Percentiles rank a stretch among this genome's conserved stretches.
These are phyloP conservation scores for Oophaga pumilio DNA, from an alignment of 2,113 vertebrate species.

Conservation along the genomic window DNA sequence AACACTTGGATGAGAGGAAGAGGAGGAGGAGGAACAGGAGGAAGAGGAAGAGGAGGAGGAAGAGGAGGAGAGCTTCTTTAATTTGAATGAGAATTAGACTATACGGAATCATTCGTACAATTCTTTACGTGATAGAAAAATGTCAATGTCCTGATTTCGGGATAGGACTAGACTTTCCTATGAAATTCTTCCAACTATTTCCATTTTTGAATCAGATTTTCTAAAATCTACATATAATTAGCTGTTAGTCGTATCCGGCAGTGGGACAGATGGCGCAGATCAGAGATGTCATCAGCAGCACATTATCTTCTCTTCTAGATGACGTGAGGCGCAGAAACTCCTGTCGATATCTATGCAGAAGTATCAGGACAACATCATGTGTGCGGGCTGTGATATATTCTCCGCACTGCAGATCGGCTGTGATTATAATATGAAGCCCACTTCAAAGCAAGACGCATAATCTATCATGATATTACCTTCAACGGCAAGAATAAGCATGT, in stretches of 20 bases:
- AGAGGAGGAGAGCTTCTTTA: too few relatives aligned
- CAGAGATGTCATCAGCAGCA: background rate
- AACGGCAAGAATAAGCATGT: too few relatives aligned
- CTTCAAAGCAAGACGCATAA: background rate
- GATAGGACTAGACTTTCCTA: background rate
- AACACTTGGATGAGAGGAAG: too few relatives aligned
- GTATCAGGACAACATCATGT: background rate
- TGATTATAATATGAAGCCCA: background rate
- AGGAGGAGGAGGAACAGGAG: too few relatives aligned
- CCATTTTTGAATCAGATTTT: background rate
- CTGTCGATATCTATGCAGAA: background rate
- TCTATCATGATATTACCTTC: background rate
- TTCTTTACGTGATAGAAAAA: too few relatives aligned
- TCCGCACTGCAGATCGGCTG: background rate
- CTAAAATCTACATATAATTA: background rate
- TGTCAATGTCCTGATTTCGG: background rate
- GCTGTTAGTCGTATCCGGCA: background rate
- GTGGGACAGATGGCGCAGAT: background rate
- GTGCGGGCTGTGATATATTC: background rate
- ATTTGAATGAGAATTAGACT: too few relatives aligned
- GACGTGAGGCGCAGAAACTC: background rate
- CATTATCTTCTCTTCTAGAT: background rate
- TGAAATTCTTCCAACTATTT: background rate
- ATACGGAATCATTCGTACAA: too few relatives aligned
- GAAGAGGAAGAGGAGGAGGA: too few relatives aligned